Base-by-base conservation (phyloP, 2,888 invertebrate genomes). In the Drosophila heteroneura region DNA sequence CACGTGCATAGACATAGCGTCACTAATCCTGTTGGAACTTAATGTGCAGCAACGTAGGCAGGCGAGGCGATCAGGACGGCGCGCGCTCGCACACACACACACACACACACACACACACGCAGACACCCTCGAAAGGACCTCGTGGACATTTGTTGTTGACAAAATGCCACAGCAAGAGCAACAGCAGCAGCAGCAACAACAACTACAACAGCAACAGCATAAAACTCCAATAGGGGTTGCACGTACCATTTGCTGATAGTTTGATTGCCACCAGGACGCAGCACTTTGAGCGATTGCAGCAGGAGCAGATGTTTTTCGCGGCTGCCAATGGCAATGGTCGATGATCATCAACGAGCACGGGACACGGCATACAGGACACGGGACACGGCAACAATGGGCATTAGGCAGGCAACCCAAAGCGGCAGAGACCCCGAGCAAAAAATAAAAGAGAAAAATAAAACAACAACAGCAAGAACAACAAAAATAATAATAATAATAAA, bases 301-400 rank as follows among this genome's bases (percentile, higher is more conserved):
- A 91, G 91, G 91, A 83, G 92, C 92, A 92, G 92, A 92, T 92
- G 92, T 92, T 92, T 91, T 85, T 86, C 84, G 83, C 79, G 77
- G 79, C 72, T 82, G 82, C 70, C 70, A 73, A 71, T 81, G 72
- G 69, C 72, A 57, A 62, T 75, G 51, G 44, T 32, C 69, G 59
- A 61, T 60, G 59, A 60, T 62, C 59, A 49, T 56, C 57, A 57
- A 51, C 35, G 22, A 47, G 59, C 63, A 57, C 52, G 54, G 64
- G 65, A 57, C 44, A 51, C 67, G 41, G 72, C 63, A 39, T 62
- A 74, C 63, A 32, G 65, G 51, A 63, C 80, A 80, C 85, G 89
- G 89, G 89, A 91, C 82, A 90, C 64, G 70, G 59, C 75, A 83
- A 83, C 83, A 83, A 83, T 82, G 77, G 79, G 82, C 75, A 83